A percentile compares a stretch with the other conserved stretches of the same genome.
Evolutionary conservation across 2,113 vertebrate species (phyloP).

Genomic region (Hippocampus mohnikei): DNA sequence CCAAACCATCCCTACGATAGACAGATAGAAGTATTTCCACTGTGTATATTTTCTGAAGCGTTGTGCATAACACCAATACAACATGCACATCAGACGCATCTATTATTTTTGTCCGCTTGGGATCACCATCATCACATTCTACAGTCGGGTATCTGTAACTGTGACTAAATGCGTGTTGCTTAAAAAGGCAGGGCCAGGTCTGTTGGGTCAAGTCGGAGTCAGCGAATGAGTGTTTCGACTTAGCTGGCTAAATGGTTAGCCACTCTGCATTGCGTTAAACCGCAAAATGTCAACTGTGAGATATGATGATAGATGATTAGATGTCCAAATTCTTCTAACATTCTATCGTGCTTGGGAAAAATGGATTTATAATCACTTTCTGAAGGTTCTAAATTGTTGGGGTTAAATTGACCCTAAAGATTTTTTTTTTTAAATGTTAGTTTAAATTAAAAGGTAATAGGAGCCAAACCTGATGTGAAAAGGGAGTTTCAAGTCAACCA

Average conservation of each 20-base stretch:
- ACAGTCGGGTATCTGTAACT: neutral
- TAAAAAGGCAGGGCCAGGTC: neutral
- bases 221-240: too few relatives aligned
- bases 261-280: too few relatives aligned
- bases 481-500: conserved; percentile 10
- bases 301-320: too few relatives aligned
- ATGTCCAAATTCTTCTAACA: too few relatives aligned
- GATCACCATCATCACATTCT: neutral
- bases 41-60: neutral
- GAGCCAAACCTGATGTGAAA: neutral
- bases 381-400: neutral
- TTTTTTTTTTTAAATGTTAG: too few relatives aligned
- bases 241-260: too few relatives aligned
- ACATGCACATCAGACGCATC: neutral
- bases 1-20: neutral
- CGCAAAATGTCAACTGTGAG: too few relatives aligned
- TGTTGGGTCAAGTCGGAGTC: neutral
- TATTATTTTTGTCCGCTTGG: neutral
- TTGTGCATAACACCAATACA: neutral
- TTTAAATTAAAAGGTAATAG: too few relatives aligned
- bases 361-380: neutral
- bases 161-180: neutral
- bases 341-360: too few relatives aligned
- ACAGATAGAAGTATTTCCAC: neutral
- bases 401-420: neutral